These are phyloP conservation scores for Candidula unifasciata DNA, from an alignment of 2,888 invertebrate species.

Conservation along the genomic window DNA sequence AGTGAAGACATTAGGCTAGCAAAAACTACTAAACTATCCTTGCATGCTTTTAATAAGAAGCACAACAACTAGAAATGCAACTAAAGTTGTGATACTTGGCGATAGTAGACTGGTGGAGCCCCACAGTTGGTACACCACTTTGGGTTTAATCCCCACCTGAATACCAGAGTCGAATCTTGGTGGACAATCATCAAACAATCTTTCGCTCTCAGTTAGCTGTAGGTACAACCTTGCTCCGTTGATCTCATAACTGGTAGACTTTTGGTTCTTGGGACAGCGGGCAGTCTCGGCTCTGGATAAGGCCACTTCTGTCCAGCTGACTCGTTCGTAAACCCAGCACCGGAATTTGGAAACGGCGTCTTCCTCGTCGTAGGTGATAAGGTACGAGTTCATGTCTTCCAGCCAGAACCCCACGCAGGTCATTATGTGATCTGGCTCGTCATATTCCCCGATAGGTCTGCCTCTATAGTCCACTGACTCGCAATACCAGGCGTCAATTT, in stretches of 20 bases:
- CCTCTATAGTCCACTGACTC: conserved; percentile 96
- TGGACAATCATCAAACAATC: conserved; percentile 94
- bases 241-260: conserved; percentile 91
- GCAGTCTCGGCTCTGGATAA: conserved; percentile 93
- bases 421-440: conserved; percentile 96
- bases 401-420: conserved; percentile 99
- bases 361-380: conserved; percentile 96
- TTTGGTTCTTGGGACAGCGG: conserved; percentile 92
- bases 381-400: conserved; percentile 96
- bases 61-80: background rate
- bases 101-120: conserved; percentile 12
- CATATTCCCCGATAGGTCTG: conserved; percentile 85
- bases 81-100: background rate
- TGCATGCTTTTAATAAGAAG: background rate
- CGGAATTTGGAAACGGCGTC: conserved; percentile 96
- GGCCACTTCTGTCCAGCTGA: conserved; percentile 91
- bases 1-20: no score
- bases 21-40: background rate
- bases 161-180: conserved; percentile 96
- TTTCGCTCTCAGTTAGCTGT: conserved; percentile 93
- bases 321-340: conserved; percentile 97
- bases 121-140: conserved; percentile 63
- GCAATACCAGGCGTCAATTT: conserved; percentile 96
- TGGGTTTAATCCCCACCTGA: conserved; percentile 71
- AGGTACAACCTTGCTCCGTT: conserved; percentile 91